Percentiles rank a stretch among this genome's conserved stretches.
These are phyloP conservation scores for Calliphora vomitoria DNA, from an alignment of 2,888 invertebrate species.

Conservation along the genomic window DNA sequence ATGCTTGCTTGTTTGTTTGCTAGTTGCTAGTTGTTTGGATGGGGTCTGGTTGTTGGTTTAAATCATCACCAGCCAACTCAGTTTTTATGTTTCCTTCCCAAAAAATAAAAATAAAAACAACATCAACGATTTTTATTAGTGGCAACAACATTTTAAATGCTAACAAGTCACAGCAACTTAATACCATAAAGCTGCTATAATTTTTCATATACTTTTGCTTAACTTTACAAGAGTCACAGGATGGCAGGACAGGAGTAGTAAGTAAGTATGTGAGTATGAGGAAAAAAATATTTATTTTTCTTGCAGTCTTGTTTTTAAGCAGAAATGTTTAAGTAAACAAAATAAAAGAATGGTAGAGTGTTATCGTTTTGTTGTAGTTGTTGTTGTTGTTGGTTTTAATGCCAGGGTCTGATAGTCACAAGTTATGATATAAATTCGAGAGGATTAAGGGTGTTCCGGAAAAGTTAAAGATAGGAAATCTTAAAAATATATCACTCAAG, in stretches of 20 bases:
- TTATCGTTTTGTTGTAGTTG: conserved; percentile 32
- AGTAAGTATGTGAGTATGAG: background rate
- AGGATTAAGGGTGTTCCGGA: conserved; percentile 12
- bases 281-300: conserved; percentile 41
- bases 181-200: conserved; percentile 68
- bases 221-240: background rate
- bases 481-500: no score
- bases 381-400: conserved; percentile 33
- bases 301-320: background rate
- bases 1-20: conserved; percentile 27
- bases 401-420: conserved; percentile 18
- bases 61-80: conserved; percentile 49
- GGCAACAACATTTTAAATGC: conserved; percentile 64
- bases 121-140: conserved; percentile 53
- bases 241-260: background rate
- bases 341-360: background rate
- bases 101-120: conserved; percentile 33
- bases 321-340: conserved; percentile 34
- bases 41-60: conserved; percentile 55
- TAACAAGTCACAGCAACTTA: conserved; percentile 65
- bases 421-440: conserved; percentile 5
- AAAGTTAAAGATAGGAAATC: background rate
- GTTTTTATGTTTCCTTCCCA: conserved; percentile 38
- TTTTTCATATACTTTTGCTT: conserved; percentile 44
- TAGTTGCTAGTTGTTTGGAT: conserved; percentile 29